These are phyloP conservation scores for Protodeltote pygarga DNA, from an alignment of 2,888 invertebrate genomes.

Conservation along the genomic window DNA sequence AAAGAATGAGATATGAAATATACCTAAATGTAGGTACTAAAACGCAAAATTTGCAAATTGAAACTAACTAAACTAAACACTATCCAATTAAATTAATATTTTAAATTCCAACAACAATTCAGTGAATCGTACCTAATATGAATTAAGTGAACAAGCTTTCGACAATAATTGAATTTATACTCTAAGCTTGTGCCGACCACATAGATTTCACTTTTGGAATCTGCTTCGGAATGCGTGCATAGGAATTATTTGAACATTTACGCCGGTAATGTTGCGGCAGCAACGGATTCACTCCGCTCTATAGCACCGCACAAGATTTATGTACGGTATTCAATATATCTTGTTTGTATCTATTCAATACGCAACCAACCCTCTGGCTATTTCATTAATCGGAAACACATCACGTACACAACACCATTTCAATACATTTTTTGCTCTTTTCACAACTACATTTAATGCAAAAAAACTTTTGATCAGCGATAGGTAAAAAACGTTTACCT, in stretches of 20 bases:
- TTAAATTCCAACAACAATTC: slow-evolving; percentile 16
- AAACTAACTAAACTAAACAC: too few relatives aligned
- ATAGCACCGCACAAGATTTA: slow-evolving; percentile 62
- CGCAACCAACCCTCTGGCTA: slow-evolving; percentile 43
- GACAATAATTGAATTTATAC: slow-evolving; percentile 44
- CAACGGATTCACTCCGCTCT: slow-evolving; percentile 61
- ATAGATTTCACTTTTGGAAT: slow-evolving; percentile 63
- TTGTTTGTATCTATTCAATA: slow-evolving; percentile 61
- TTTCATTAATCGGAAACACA: slow-evolving; percentile 61
- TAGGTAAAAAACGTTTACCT: slow-evolving; percentile 66
- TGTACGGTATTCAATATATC: slow-evolving; percentile 67
- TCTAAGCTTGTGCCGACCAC: slow-evolving; percentile 38
- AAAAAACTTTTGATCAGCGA: slow-evolving; percentile 58
- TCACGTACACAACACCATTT: slow-evolving; percentile 38
- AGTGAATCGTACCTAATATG: slow-evolving; percentile 17
- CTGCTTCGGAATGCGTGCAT: slow-evolving; percentile 59
- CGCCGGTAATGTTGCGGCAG: slow-evolving; percentile 61
- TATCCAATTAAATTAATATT: slow-evolving; percentile 22
- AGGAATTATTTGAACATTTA: slow-evolving; percentile 69
- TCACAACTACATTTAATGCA: slow-evolving; percentile 26
- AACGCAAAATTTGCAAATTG: too few relatives aligned
- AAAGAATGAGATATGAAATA: too few relatives aligned
- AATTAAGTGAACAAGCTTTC: slow-evolving; percentile 36
- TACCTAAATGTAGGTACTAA: too few relatives aligned
- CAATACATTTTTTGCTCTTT: slow-evolving; percentile 37